These are phyloP conservation scores for Protobothrops flavoviridis DNA, from an alignment of 2,113 vertebrate genomes.

Conservation along the genomic window DNA sequence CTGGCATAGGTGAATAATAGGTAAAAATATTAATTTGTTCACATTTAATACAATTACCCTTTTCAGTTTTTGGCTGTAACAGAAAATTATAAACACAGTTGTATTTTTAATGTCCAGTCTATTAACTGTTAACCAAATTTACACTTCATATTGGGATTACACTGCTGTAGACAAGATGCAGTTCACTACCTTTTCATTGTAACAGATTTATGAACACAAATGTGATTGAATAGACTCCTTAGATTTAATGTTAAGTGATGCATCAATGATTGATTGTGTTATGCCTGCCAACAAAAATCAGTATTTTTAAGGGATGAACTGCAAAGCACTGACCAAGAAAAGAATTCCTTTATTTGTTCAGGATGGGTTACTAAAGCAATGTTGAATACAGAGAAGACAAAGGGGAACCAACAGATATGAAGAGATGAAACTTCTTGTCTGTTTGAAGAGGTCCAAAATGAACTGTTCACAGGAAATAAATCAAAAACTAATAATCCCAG, in stretches of 20 bases:
- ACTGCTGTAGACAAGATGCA: not conserved
- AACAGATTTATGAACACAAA: not conserved
- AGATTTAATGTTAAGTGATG: not conserved
- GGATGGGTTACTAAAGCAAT: not conserved
- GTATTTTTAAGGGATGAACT: not conserved
- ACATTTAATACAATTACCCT: no score
- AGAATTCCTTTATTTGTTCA: not conserved
- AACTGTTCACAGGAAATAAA: not conserved
- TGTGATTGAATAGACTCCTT: not conserved
- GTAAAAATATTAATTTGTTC: not conserved
- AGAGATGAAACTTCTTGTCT: not conserved
- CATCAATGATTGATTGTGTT: not conserved
- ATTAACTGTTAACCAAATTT: no score
- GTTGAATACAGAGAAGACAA: not conserved
- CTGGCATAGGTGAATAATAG: not conserved
- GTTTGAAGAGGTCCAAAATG: not conserved
- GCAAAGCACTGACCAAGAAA: not conserved
- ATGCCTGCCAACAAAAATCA: not conserved
- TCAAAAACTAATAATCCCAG: not conserved
- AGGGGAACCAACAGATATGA: not conserved
- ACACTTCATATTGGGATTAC: not conserved
- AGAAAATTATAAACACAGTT: not conserved
- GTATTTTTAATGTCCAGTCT: not conserved
- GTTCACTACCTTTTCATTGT: not conserved
- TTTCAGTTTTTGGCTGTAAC: not conserved